Percentiles rank a stretch among this genome's conserved stretches.
Evolutionary conservation across 2,797 vertebrate species (phyloP).

Genomic region (Synanceia verrucosa): DNA sequence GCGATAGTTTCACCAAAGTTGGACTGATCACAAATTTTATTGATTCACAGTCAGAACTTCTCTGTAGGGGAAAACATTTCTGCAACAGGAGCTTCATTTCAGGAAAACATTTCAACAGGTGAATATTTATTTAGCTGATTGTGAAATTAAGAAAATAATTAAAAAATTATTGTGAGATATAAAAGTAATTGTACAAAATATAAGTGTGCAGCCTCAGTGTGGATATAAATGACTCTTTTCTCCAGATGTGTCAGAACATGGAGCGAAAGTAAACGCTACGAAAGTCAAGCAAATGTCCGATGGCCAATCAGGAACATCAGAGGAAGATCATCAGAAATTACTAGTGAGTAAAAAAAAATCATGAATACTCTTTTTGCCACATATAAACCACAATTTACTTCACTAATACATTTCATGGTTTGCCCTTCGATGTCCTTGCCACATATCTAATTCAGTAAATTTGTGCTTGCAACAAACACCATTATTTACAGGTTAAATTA

Average conservation of each 20-base stretch:
- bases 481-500: neutral
- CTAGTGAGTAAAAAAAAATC: slow-evolving; percentile 55
- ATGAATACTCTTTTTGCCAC: neutral
- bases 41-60: slow-evolving; percentile 65
- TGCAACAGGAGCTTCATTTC: slow-evolving; percentile 31
- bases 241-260: slow-evolving; percentile 46
- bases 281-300: slow-evolving; percentile 25
- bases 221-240: slow-evolving; percentile 12
- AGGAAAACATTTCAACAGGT: slow-evolving; percentile 61
- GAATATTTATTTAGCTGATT: slow-evolving; percentile 18
- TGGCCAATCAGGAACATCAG: slow-evolving; percentile 32
- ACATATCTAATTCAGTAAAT: neutral
- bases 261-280: slow-evolving; percentile 1
- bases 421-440: neutral
- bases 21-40: slow-evolving; percentile 33
- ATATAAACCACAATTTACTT: neutral
- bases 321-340: slow-evolving; percentile 47
- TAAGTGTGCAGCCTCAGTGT: neutral
- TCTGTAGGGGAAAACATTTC: slow-evolving; percentile 49
- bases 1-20: neutral
- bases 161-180: neutral
- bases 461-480: neutral
- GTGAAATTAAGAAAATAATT: neutral
- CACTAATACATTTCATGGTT: neutral
- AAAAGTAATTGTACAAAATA: neutral